Percentiles rank a stretch among this genome's conserved stretches.
Evolutionary conservation across 2,797 vertebrate genomes (phyloP).

Genomic region (Petrocephalus schoutedeni): DNA sequence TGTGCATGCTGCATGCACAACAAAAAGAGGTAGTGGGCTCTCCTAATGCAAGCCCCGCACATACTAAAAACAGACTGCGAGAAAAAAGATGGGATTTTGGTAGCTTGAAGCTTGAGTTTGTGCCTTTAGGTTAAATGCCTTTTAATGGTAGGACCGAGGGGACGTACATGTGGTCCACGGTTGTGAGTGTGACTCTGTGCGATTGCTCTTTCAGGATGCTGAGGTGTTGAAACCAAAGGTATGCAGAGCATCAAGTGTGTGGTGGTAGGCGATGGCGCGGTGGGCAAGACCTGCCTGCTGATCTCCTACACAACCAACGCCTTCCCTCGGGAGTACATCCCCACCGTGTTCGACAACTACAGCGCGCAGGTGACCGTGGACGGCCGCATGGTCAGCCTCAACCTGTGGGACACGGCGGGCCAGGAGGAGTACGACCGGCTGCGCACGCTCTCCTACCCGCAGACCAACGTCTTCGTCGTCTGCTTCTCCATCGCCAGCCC

Average conservation of each 20-base stretch:
- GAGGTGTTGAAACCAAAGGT: constrained; percentile 40
- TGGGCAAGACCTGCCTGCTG: constrained; percentile 86
- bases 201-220: constrained; percentile 47
- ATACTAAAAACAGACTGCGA: no score
- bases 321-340: constrained; percentile 85
- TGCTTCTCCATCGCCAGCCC: constrained; percentile 74
- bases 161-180: not conserved
- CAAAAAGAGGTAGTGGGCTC: no score
- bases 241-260: constrained; percentile 92
- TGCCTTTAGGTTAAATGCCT: not conserved
- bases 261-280: constrained; percentile 81
- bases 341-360: constrained; percentile 88
- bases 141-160: not conserved
- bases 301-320: constrained; percentile 87
- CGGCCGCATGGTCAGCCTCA: constrained; percentile 67
- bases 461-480: constrained; percentile 74
- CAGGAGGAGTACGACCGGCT: constrained; percentile 75
- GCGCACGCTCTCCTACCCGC: constrained; percentile 68
- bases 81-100: not conserved
- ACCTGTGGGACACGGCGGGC: constrained; percentile 75
- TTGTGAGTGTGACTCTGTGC: not conserved
- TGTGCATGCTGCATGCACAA: no score
- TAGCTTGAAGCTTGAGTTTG: not conserved
- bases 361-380: constrained; percentile 77
- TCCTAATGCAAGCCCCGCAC: no score